Conservation (phyloP, 2,888 invertebrate species). For the Parnassius apollo region DNA sequence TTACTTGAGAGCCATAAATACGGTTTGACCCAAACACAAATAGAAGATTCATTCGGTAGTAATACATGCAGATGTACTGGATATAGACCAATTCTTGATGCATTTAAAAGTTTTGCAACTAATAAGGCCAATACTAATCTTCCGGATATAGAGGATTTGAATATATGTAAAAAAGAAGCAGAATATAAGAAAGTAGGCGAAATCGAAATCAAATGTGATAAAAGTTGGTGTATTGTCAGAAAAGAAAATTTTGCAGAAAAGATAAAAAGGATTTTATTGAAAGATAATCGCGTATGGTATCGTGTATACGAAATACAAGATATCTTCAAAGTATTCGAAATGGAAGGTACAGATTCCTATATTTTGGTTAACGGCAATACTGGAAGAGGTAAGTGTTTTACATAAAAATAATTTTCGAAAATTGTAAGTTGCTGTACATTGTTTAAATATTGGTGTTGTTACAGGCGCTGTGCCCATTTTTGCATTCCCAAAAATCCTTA, state of each 20-base stretch:
- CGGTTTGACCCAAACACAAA: background rate
- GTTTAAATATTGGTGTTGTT: conserved; percentile 29
- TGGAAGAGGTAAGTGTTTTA: conserved; percentile 32
- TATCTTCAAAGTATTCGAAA: conserved; percentile 74
- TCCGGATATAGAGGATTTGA: conserved; percentile 67
- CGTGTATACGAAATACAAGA: conserved; percentile 72
- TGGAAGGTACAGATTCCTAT: conserved; percentile 74
- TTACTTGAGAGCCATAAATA: conserved; percentile 39
- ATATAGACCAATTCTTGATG: conserved; percentile 87
- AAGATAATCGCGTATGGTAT: conserved; percentile 71
- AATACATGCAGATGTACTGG: conserved; percentile 89
- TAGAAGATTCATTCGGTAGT: conserved; percentile 1
- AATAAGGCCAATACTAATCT: conserved; percentile 73
- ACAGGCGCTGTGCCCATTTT: conserved; percentile 61
- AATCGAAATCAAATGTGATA: conserved; percentile 29
- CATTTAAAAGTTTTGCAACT: conserved; percentile 85
- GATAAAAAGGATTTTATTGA: conserved; percentile 54
- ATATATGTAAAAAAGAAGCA: conserved; percentile 36
- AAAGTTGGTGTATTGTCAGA: conserved; percentile 45
- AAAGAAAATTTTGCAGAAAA: conserved; percentile 70
- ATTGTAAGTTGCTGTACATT: too few relatives aligned
- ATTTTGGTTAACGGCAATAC: conserved; percentile 83
- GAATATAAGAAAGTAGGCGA: conserved; percentile 33
- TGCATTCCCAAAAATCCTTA: conserved; percentile 68
- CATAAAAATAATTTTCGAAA: too few relatives aligned